Base-by-base conservation (phyloP, 1,140 invertebrate genomes). In the Drosophila paulistorum region DNA sequence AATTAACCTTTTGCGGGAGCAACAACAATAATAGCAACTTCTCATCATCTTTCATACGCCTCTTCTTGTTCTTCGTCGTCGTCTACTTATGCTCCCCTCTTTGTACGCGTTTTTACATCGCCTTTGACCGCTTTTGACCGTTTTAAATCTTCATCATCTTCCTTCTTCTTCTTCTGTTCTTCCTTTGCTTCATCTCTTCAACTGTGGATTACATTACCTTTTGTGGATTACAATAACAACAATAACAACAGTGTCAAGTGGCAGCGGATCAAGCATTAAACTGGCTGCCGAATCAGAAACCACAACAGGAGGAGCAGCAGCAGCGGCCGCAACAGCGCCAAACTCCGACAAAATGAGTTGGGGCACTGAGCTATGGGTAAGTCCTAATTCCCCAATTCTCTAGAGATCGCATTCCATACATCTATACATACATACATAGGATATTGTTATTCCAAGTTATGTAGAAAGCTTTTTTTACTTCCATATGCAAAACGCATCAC, bases 331-430 rank as follows among this genome's bases (percentile, higher is more conserved):
- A 79, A 61, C 71, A 78, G 81, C 90, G 73, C 72, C 90, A 87
- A 91, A 78, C 83, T 77, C 84, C 89, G 86, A 86, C 83, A 94
- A 91, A 90, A 93, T 94, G 93, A 94, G 93, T 93, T 94, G 94
- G 94, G 94, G 94, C 81, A 94, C 92, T 77, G 94, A 94, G 90
- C 92, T 94, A 86, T 94, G 94, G 94, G 94, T 94, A 90, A 94
- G 93, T 93, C 39, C 45, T 26, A 9, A 48, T 45, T 14, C 14
- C 42, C 42, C 6, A 30, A 30, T 30, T 7, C 30, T 30, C 30
- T 30, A 7, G 30, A 30, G 2, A 30, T 30, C 30, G 1, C 5
- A 7, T 30, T 17, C 17, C 30, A 30, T 6, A 30, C 6, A 45
- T 4, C 7, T 1, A 23, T 17, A 14, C 30, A 30, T 6, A 30